These are phyloP conservation scores for Galbula dea DNA, from an alignment of 2,113 vertebrate genomes.

Conservation along the genomic window DNA sequence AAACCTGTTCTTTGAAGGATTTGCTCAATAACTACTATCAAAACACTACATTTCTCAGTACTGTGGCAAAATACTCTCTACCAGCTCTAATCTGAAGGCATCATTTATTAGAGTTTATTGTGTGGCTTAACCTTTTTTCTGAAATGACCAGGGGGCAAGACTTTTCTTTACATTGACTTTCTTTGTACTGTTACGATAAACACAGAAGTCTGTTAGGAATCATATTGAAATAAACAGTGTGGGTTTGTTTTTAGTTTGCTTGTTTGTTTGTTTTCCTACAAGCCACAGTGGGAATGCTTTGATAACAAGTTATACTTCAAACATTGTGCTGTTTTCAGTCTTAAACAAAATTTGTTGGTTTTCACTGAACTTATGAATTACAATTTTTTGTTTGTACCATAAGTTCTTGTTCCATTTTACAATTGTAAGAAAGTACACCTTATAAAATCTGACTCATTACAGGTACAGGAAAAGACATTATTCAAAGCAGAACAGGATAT, in stretches of 20 bases:
- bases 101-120: neutral
- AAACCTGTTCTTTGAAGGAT: neutral
- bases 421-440: neutral
- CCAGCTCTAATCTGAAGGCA: neutral
- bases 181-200: neutral
- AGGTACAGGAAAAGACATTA: neutral
- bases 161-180: neutral
- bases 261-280: too few species aligned
- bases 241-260: too few species aligned
- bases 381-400: neutral
- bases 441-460: neutral
- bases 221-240: neutral
- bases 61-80: neutral
- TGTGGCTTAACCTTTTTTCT: neutral
- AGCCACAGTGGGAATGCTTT: neutral
- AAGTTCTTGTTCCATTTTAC: neutral
- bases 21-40: neutral
- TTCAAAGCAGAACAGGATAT: neutral
- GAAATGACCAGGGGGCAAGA: neutral
- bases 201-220: neutral
- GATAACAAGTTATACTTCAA: neutral
- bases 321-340: neutral
- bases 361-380: neutral
- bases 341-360: neutral
- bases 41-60: neutral